Evolutionary conservation across 2,888 invertebrate species (phyloP), one percentile per base, ranked within the genome.

Genomic region (Mantis religiosa): DNA sequence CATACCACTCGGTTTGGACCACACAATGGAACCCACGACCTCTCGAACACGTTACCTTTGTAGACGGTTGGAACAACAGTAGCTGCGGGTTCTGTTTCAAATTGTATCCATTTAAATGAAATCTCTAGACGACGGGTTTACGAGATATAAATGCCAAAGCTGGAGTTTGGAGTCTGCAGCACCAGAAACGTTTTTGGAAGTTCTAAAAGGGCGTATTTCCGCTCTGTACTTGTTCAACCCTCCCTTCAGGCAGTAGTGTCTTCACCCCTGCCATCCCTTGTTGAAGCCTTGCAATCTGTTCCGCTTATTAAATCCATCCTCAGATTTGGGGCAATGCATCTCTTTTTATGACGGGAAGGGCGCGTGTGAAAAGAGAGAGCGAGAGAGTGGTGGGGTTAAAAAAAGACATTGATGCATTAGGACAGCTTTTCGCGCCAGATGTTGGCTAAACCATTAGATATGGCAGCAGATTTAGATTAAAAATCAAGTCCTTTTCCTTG

Each of bases 401-500:
- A 87, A 87, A 87, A 87, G 87, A 87, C 87, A 87, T 87, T 87
- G 87, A 87, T 87, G 87, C 87, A 87, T 87, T 87, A 87, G n/a
- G 87, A 87, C 87, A 87, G 87, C 87, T 87, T 87, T 87, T 87
- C 54, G 87, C 87, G 54, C 87, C 87, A 87, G 87, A 87, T 87
- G 87, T 87, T 34, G 82, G 30, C 87, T 34, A 87, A n/a, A 87
- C 87, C 87, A 87, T 87, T 87, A 87, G 87, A 87, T 41, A 34
- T n/a, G 81, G 84, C 71, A 71, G 41, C 28, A 82, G 87, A 87
- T 87, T 87, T 82, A 87, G 87, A 87, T 87, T 87, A 87, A 87
- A 87, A 87, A 87, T 87, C 87, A 87, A 87, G 87, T 87, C 54
- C 54, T 71, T 71, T 71, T 71, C 54, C 54, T 71, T 20, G 54